A percentile compares a stretch with the other conserved stretches of the same genome.
phyloP scores from a whole-genome alignment of 2,888 invertebrate genomes.

The Stenotaenia linearis region DNA sequence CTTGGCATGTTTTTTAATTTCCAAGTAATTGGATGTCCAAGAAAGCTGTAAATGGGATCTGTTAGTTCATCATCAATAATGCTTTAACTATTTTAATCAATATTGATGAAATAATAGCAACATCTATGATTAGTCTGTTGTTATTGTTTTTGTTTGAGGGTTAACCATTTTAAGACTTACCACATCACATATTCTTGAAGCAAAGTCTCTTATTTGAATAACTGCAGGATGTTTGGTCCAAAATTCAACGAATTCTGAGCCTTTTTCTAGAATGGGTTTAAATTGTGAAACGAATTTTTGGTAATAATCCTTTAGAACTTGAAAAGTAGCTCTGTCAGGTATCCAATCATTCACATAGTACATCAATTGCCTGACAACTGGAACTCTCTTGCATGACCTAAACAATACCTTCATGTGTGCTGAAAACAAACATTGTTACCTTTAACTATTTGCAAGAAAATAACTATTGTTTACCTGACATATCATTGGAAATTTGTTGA shows the following conservation, averaged over 20 bases:
- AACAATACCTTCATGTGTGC: not conserved
- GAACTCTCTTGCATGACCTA: not conserved
- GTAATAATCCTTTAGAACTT: not conserved
- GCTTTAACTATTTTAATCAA: no score
- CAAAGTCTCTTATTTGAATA: not conserved
- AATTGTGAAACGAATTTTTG: not conserved
- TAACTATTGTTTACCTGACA: not conserved
- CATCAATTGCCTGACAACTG: not conserved
- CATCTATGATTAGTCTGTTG: no score
- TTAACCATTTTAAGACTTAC: no score
- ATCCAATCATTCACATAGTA: not conserved
- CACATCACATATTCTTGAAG: not conserved
- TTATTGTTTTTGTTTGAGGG: no score
- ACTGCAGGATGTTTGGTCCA: not conserved
- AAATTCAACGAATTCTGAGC: not conserved
- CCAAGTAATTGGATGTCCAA: not conserved
- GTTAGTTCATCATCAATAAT: not conserved
- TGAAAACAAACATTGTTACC: no score
- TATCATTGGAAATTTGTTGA: not conserved
- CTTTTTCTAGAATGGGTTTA: not conserved
- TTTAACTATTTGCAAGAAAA: no score
- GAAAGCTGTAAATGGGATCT: not conserved
- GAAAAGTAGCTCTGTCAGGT: not conserved
- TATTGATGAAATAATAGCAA: no score
- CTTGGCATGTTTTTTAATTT: not conserved